Evolutionary conservation across 2,888 invertebrate species (phyloP), one percentile per base, ranked within the genome.

Genomic region (Tribolium freemani): DNA sequence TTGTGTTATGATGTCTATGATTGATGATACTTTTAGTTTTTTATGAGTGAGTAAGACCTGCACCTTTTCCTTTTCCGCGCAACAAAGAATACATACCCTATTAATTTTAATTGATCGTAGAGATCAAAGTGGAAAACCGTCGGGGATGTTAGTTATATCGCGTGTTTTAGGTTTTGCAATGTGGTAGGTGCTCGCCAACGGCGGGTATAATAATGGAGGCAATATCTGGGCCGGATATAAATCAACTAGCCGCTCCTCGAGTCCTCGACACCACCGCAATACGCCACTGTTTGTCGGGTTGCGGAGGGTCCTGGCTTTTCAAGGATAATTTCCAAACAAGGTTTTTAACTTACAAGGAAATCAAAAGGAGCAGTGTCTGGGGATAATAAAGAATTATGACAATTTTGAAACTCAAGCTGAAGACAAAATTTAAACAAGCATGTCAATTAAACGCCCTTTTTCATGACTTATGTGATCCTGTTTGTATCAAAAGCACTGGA

Each of bases 251-350:
- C 77, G 72, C 76, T 72, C 76, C 75, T 58, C 16, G 46, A 51
- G 54, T 71, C 75, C 74, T 68, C 53, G 63, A 56, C 56, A 60
- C 45, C 66, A 53, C 75, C 75, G 75, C 76, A 76, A 75, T 76
- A 76, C 75, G 75, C 74, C 75, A 78, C 74, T 73, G 76, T 75
- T 75, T 72, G 70, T 72, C 58, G 72, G 75, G 76, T 78, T 78
- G 76, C 78, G 75, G 76, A 58, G 68, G 73, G 74, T 72, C 63
- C 48, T 70, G 63, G 56, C 46, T 56, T 67, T 67, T 56, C 67
- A 67, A 67, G 57, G 67, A 56, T 67, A 26, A 26, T 26, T 26
- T 26, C 26, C 0, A 26, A 26, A 16, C 16, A 16, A 1, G 26
- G 3, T 26, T 26, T 26, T 26, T 26, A 26, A 26, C 26, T 26